These are phyloP conservation scores for Alectura lathami DNA, from an alignment of 2,113 vertebrate species.

Conservation along the genomic window DNA sequence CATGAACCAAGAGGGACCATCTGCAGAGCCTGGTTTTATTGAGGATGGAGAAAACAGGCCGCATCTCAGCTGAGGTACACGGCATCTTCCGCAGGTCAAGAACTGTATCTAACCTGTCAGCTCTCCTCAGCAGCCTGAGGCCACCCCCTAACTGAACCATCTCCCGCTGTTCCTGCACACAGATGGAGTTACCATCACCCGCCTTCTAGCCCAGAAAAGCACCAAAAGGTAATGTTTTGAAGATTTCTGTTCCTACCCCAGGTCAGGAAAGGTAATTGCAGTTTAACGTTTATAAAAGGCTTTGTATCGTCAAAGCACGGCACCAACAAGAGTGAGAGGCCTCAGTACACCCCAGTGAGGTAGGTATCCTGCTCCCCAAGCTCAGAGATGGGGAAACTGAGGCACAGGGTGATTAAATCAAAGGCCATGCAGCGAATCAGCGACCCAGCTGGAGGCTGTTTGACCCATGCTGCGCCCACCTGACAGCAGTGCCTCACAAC, in stretches of 20 bases:
- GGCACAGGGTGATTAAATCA: conserved; percentile 67
- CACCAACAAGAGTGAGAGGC: conserved; percentile 61
- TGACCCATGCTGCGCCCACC: not conserved
- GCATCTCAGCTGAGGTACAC: not conserved
- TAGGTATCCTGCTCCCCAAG: conserved; percentile 67
- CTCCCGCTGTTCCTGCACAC: not conserved
- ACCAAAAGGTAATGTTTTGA: conserved; percentile 39
- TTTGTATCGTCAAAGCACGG: conserved; percentile 63
- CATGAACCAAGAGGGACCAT: not conserved
- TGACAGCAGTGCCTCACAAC: not conserved
- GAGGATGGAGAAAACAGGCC: not conserved
- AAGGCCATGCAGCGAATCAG: conserved; percentile 58
- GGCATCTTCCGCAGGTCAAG: not conserved
- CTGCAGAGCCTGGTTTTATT: not conserved
- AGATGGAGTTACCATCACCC: not conserved
- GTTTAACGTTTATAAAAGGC: conserved; percentile 52
- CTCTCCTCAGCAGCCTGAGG: not conserved
- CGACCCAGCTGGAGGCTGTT: conserved; percentile 29
- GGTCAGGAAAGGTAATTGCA: conserved; percentile 17
- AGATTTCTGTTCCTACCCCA: conserved; percentile 24
- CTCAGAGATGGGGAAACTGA: conserved; percentile 60
- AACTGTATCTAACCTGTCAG: not conserved
- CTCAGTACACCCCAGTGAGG: conserved; percentile 68
- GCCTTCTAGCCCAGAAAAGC: conserved; percentile 33
- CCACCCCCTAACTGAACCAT: not conserved